Base-by-base conservation (phyloP, 2,113 vertebrate species). In the Otus sunia region DNA sequence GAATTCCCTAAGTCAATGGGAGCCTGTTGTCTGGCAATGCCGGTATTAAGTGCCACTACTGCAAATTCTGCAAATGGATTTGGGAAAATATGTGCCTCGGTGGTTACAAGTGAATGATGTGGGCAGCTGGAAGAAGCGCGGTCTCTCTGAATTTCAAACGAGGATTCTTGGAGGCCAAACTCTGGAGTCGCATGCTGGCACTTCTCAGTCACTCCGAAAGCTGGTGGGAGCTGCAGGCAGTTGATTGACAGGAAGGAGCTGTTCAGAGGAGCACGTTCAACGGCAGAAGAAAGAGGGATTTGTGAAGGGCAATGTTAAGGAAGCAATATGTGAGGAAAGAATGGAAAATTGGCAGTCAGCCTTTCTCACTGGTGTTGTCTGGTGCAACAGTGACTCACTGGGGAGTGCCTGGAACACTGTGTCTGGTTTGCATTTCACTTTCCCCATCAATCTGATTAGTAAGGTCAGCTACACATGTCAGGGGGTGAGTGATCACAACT, bases 341-440 rank as follows among this genome's bases (percentile, higher is more conserved):
- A 72, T 15, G 86, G 79, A 39, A 52, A 64, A 45, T 1, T 10
- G 34, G 27, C 29, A 21, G 3, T 58, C 84, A 45, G 50, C 34
- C 5, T 29, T 91, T 91, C 74, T 73, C 59, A 21, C 0, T n/a
- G 75, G 6, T 22, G 69, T 22, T 71, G 41, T 10, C 18, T 88
- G 50, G 64, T 71, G 68, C 58, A 86, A 6, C 9, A 11, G 37
- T 89, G 91, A 91, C 81, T 91, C 95, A 82, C 2, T 1, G 58
- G 49, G 79, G 82, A 66, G 88, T 29, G 88, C 69, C 91, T 16
- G 45, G 37, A 62, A 55, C 0, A 0, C 64, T 11, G 34, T 4
- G 29, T 55, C 66, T 59, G 8, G 9, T 62, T 19, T 55, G 47
- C 71, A 30, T 68, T 94, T 88, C 96, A 88, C 94, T 94, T 92